These are phyloP conservation scores for Drosophila sturtevanti DNA, from an alignment of 1,140 invertebrate genomes.

Conservation along the genomic window DNA sequence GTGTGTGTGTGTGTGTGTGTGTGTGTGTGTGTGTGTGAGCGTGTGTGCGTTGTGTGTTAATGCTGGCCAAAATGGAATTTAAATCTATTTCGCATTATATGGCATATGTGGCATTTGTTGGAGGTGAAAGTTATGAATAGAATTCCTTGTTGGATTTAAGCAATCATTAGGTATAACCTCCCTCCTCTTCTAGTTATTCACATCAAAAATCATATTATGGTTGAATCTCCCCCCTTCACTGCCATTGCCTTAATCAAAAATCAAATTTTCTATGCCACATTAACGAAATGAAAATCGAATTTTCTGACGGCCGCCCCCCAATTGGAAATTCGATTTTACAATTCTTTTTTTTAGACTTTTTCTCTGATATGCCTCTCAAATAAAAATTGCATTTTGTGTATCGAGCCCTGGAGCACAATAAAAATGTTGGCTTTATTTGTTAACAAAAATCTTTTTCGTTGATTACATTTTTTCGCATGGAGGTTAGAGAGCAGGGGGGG, in stretches of 20 bases:
- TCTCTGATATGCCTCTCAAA: conserved; percentile 19
- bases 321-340: conserved; percentile 75
- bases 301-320: conserved; percentile 32
- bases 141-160: background rate
- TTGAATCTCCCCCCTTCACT: background rate
- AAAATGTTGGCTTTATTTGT: conserved; percentile 35
- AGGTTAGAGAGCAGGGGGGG: background rate
- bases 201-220: conserved; percentile 55
- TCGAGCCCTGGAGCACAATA: conserved; percentile 71
- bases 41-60: conserved; percentile 51
- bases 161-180: background rate
- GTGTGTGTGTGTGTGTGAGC: background rate
- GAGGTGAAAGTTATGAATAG: background rate
- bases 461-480: conserved; percentile 38
- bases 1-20: background rate
- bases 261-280: conserved; percentile 69
- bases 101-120: conserved; percentile 11
- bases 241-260: conserved; percentile 7
- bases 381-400: conserved; percentile 60
- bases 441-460: conserved; percentile 24
- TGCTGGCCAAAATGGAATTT: conserved; percentile 57
- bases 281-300: conserved; percentile 78
- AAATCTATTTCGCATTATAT: conserved; percentile 57
- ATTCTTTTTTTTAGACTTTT: conserved; percentile 37
- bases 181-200: background rate